These are phyloP conservation scores for Rattus rattus DNA, from an alignment of 2,113 vertebrate species.

Conservation along the genomic window DNA sequence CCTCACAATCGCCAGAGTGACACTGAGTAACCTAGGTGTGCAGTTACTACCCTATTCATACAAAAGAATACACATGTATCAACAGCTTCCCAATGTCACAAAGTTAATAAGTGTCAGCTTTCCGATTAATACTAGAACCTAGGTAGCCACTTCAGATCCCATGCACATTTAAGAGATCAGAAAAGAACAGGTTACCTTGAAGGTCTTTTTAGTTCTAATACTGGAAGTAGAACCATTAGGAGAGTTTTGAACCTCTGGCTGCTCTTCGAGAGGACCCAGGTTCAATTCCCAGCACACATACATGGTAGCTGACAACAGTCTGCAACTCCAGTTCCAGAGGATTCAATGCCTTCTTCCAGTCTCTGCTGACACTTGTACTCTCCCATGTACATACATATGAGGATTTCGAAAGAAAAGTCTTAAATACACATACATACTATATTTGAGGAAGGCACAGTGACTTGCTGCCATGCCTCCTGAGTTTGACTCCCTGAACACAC, in stretches of 20 bases:
- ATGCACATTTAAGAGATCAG: not conserved
- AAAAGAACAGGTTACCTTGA: slow-evolving; percentile 19
- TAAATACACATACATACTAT: not conserved
- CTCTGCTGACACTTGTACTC: not conserved
- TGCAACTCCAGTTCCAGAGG: not conserved
- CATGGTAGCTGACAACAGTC: not conserved
- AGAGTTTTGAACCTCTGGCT: not conserved
- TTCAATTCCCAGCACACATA: not conserved
- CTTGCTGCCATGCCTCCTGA: not conserved
- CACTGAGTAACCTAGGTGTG: not conserved
- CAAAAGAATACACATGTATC: not conserved
- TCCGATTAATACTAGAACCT: not conserved
- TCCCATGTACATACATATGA: not conserved
- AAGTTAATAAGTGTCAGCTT: not conserved
- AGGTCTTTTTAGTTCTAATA: slow-evolving; percentile 31
- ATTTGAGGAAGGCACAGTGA: not conserved
- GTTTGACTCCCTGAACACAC: not conserved
- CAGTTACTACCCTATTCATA: not conserved
- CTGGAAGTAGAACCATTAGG: not conserved
- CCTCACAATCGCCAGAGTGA: not conserved
- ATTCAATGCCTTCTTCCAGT: not conserved
- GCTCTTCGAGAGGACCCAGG: not conserved
- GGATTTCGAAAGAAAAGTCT: not conserved
- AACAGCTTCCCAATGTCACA: slow-evolving; percentile 25
- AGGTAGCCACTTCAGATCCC: not conserved